Evolutionary conservation across 2,888 invertebrate genomes (phyloP).

Genomic region (Euproctis similis): DNA sequence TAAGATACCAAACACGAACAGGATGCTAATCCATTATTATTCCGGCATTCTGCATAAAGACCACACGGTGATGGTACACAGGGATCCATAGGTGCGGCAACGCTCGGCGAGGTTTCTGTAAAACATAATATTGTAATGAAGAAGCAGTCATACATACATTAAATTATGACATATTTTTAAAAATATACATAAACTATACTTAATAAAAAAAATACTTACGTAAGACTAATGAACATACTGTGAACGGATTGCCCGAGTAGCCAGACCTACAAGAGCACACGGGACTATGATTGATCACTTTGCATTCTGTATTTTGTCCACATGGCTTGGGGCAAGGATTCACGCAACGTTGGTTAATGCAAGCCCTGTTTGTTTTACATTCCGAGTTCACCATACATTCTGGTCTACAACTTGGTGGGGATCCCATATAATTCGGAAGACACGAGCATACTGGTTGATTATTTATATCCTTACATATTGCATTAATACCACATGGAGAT

Average conservation of each 20-base stretch:
- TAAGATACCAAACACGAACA: conserved; percentile 82
- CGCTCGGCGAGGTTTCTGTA: conserved; percentile 45
- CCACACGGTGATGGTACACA: conserved; percentile 86
- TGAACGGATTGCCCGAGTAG: conserved; percentile 82
- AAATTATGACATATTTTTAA: neutral
- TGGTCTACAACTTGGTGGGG: conserved; percentile 78
- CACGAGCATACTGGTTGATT: conserved; percentile 84
- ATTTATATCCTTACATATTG: conserved; percentile 83
- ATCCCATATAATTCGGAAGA: conserved; percentile 78
- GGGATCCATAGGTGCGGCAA: conserved; percentile 71
- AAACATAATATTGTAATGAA: no score
- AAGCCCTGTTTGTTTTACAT: conserved; percentile 79
- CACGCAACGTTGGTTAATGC: conserved; percentile 80
- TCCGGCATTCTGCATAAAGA: conserved; percentile 82
- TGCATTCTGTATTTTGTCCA: conserved; percentile 80
- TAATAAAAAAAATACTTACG: conserved; percentile 59
- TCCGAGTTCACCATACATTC: conserved; percentile 81
- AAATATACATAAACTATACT: neutral
- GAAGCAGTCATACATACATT: no score
- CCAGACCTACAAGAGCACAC: conserved; percentile 81
- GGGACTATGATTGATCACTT: conserved; percentile 82
- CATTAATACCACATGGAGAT: conserved; percentile 82
- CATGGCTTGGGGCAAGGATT: conserved; percentile 83
- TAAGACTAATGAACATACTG: conserved; percentile 72
- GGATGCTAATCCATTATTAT: conserved; percentile 80